A percentile compares a stretch with the other conserved stretches of the same genome.
These are phyloP conservation scores for Sylvia borin DNA, from an alignment of 2,797 vertebrate genomes.

Conservation along the genomic window DNA sequence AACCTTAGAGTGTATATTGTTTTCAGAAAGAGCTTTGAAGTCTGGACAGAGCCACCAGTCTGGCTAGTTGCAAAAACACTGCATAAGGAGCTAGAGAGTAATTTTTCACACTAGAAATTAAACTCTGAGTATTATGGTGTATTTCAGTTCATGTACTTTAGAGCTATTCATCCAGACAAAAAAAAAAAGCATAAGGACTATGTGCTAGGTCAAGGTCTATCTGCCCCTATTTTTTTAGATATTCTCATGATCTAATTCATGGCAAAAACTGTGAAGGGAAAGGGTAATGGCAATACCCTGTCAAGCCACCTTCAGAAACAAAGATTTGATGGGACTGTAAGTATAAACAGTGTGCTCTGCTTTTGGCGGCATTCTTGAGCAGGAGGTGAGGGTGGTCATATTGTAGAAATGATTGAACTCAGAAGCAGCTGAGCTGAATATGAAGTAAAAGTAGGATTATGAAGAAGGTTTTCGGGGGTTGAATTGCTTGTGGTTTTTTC, in stretches of 20 bases:
- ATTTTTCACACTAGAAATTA: not conserved
- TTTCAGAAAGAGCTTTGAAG: not conserved
- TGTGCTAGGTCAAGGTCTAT: not conserved
- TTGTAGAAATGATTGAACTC: not conserved
- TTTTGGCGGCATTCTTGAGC: not conserved
- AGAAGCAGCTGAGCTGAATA: not conserved
- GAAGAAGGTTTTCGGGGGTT: not conserved
- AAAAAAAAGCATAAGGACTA: accelerated
- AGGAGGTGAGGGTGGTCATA: not conserved
- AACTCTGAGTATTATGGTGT: not conserved
- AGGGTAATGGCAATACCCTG: not conserved
- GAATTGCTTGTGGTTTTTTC: not conserved
- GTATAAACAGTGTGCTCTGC: not conserved
- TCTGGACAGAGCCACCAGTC: not conserved
- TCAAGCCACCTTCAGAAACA: not conserved
- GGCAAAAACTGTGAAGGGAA: not conserved
- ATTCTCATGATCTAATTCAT: not conserved
- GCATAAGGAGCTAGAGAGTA: not conserved
- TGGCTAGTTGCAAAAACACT: not conserved
- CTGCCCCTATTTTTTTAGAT: not conserved
- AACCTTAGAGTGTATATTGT: not conserved
- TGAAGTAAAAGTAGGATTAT: not conserved
- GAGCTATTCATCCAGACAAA: not conserved
- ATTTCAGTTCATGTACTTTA: not conserved
- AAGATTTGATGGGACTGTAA: not conserved